Evolutionary conservation across 2,113 vertebrate genomes (phyloP), one percentile per base, ranked within the genome.

Genomic region (Acanthochromis polyacanthus): DNA sequence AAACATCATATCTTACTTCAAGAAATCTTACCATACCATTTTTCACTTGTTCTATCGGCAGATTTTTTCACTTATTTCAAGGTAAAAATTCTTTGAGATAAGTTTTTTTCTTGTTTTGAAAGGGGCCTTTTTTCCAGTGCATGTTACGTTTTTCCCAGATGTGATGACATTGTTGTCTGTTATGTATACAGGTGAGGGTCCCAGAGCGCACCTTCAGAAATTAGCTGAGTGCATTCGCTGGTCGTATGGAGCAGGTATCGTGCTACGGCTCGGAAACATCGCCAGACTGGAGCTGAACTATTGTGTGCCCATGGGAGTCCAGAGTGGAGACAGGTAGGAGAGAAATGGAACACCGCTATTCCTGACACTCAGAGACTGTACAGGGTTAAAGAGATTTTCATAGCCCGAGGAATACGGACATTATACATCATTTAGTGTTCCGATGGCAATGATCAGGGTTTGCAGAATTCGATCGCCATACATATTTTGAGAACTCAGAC

Each of bases 241-340:
- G 98, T 99, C 98, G 0, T 99, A 99, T 0, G 98, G 98, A 0
- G 94, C 96, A 0, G 98, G 98, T 0, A 93, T 99, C 0, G 96
- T 99, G 32, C 95, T 99, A 20, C 89, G 97, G 3, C 96, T 99
- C 0, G 98, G 97, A 14, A 99, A 99, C 93, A 99, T 99, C 0
- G 98, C 98, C 8, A 90, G 97, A n/a, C 90, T 99, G 81, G 98
- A 99, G 62, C 96, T 99, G 2, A 99, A 99, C 83, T 99, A 99
- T 88, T 99, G 98, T 61, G 88, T 99, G 80, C 98, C 98, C 58
- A 98, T 99, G 97, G 96, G 98, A 38, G 97, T 98, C 16, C 98
- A 98, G 93, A 85, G 79, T 14, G 97, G 97, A 20, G 98, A 99
- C 95, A 97, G 97, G 98, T 97, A 78, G 45, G 57, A 8, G 12